phyloP scores from a whole-genome alignment of 2,888 invertebrate genomes.

The Cancer borealis region DNA sequence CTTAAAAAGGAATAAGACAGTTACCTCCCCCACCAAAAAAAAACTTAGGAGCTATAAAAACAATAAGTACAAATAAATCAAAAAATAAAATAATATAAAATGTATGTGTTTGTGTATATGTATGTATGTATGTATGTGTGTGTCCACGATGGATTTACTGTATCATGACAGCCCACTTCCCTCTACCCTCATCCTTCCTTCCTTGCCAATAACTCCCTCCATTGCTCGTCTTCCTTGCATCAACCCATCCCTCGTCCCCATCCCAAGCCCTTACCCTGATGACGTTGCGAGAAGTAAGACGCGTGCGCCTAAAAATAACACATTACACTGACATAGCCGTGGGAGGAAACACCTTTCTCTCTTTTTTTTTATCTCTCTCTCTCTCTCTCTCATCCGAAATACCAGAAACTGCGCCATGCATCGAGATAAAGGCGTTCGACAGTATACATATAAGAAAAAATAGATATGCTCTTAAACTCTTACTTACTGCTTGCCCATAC shows the following conservation, averaged over 20 bases:
- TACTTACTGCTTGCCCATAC: neutral
- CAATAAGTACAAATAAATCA: neutral
- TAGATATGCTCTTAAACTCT: neutral
- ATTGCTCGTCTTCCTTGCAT: neutral
- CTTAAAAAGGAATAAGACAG: neutral
- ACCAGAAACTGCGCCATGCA: neutral
- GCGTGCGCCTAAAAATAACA: slow-evolving; percentile 16
- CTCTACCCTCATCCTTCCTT: neutral
- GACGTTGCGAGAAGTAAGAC: neutral
- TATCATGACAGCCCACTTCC: neutral
- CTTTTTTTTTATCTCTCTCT: neutral
- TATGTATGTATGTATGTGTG: slow-evolving; percentile 6
- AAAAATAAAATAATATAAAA: neutral
- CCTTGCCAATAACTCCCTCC: neutral
- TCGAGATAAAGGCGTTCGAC: neutral
- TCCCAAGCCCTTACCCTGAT: neutral
- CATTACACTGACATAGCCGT: neutral
- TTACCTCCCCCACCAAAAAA: no score
- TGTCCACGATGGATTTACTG: neutral
- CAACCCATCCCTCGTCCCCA: neutral
- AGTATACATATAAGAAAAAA: neutral
- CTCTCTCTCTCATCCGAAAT: neutral
- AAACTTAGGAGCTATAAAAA: neutral
- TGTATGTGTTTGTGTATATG: neutral
- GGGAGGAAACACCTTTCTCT: neutral